phyloP scores from a whole-genome alignment of 2,888 invertebrate genomes.

The Neoitamus cyanurus region DNA sequence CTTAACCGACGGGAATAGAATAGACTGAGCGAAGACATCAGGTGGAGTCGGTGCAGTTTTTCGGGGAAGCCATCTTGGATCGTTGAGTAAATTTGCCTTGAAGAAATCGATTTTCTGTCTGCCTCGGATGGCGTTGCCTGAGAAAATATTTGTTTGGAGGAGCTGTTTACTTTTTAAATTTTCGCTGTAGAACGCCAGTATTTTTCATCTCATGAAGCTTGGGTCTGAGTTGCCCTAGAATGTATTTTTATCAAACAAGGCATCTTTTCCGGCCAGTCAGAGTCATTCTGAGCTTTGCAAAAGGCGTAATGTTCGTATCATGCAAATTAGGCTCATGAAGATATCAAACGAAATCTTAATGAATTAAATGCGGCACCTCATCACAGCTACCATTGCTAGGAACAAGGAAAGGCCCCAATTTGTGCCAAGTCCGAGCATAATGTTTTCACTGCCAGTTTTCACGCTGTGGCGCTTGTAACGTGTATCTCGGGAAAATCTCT shows the following conservation, averaged over 20 bases:
- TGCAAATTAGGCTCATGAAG: neutral
- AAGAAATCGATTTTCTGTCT: constrained; percentile 25
- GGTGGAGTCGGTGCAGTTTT: constrained; percentile 6
- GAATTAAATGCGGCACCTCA: neutral
- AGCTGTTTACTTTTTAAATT: neutral
- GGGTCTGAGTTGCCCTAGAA: neutral
- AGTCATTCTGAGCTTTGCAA: neutral
- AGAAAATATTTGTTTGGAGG: neutral
- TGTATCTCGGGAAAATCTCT: constrained; percentile 7
- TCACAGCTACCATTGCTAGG: neutral
- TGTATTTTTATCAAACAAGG: neutral
- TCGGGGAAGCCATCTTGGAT: constrained; percentile 35
- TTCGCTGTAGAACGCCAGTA: neutral
- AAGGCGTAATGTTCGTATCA: neutral
- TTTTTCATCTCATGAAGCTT: neutral
- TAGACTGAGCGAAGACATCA: neutral
- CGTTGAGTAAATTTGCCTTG: neutral
- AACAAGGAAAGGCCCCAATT: neutral
- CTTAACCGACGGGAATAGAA: neutral
- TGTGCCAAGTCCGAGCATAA: constrained; percentile 6
- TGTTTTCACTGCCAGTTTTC: neutral
- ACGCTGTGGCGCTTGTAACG: neutral
- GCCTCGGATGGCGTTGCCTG: neutral
- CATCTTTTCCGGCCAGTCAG: neutral
- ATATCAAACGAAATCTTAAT: neutral